These are phyloP conservation scores for Cisticola juncidis DNA, from an alignment of 2,113 vertebrate species.

Conservation along the genomic window DNA sequence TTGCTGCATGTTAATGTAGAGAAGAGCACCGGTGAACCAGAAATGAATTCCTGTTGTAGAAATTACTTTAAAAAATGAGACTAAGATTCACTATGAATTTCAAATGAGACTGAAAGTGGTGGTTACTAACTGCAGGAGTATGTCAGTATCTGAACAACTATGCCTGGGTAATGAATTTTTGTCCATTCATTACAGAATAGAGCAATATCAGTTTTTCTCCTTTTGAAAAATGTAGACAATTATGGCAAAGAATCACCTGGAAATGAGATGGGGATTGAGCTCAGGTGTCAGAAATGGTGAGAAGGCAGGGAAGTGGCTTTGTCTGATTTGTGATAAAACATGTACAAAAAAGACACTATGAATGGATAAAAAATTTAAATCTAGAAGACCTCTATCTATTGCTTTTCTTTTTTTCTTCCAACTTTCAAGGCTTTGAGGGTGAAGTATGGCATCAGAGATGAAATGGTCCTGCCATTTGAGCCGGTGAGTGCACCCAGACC, in stretches of 20 bases:
- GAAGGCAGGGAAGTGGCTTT: not conserved
- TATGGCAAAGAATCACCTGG: not conserved
- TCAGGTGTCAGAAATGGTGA: not conserved
- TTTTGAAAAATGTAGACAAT: not conserved
- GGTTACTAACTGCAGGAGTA: not conserved
- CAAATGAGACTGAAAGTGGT: not conserved
- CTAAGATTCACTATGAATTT: not conserved
- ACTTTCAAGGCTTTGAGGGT: slow-evolving; percentile 83
- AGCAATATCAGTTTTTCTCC: not conserved
- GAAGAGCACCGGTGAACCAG: not conserved
- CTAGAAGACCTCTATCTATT: not conserved
- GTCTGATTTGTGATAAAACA: not conserved
- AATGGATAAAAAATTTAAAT: not conserved
- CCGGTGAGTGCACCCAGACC: slow-evolving; percentile 75
- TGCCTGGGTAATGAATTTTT: not conserved
- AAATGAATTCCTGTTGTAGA: not conserved
- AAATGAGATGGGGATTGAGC: not conserved
- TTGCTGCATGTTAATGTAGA: not conserved
- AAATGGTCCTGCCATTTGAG: slow-evolving; percentile 95
- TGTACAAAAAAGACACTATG: not conserved
- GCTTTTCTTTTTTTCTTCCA: not conserved
- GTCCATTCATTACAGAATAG: not conserved
- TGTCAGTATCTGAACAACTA: not conserved
- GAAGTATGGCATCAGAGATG: slow-evolving; percentile 94
- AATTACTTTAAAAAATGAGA: not conserved